A percentile compares a stretch with the other conserved stretches of the same genome.
Conservation (phyloP, 2,797 vertebrate genomes). For the Saxicola maurus region DNA sequence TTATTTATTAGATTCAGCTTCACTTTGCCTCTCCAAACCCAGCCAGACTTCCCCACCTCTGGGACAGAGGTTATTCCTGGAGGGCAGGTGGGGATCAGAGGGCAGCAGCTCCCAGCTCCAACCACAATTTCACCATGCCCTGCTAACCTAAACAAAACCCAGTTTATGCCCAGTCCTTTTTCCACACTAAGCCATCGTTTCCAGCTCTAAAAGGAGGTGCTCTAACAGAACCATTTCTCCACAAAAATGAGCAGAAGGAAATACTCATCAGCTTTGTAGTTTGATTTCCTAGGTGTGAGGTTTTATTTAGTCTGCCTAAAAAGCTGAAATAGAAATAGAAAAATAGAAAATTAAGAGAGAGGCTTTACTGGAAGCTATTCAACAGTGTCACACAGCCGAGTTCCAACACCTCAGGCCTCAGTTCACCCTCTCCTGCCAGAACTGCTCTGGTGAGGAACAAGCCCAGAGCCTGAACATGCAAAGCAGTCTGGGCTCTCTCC, state of each 20-base stretch:
- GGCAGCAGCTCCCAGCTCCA: background rate
- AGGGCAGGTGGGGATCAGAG: background rate
- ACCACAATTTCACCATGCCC: background rate
- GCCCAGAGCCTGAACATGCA: background rate
- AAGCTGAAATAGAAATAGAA: background rate
- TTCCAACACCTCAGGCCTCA: background rate
- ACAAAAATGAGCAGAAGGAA: background rate
- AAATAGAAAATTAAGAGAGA: background rate
- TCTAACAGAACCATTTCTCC: background rate
- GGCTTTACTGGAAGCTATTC: background rate
- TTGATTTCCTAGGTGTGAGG: background rate
- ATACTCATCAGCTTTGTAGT: background rate
- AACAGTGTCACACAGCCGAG: fast-evolving
- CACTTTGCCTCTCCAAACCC: background rate
- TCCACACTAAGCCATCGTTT: background rate
- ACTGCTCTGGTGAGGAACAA: fast-evolving
- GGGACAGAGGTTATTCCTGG: background rate
- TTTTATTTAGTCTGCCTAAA: background rate
- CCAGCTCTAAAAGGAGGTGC: background rate
- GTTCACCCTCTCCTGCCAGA: background rate
- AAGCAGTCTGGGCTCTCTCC: background rate
- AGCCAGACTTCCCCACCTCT: background rate
- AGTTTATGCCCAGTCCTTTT: background rate
- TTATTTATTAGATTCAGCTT: fast-evolving
- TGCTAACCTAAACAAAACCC: background rate